Evolutionary conservation across 1,140 invertebrate species (phyloP), one percentile per base, ranked within the genome.

Genomic region (Anoplophora glabripennis): DNA sequence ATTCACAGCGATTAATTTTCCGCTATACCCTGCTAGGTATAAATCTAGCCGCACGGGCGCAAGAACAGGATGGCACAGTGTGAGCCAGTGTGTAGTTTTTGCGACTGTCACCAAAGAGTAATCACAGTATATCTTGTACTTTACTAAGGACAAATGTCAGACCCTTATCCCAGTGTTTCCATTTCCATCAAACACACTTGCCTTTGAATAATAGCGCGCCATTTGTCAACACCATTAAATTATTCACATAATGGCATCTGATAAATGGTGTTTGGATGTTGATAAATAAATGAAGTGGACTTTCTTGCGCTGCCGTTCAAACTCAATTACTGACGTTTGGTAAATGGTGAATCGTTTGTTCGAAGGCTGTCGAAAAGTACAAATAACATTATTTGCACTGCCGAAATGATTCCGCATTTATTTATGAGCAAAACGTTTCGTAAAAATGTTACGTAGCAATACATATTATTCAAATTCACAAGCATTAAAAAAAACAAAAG

Each of bases 171-270:
- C 14, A 33, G 47, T 36, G 28, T 34, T 34, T 12, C 28, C 47
- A 36, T 35, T 36, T 49, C 47, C 47, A 49, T 49, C 47, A 49
- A 34, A 35, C 21, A 34, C 47, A 49, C 28, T 49, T 49, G 47
- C 34, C 36, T 49, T 49, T 49, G 47, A 49, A 49, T 49, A 49
- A 49, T 49, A 49, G 47, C 36, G 21, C 28, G 34, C 47, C 47
- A 49, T 49, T 49, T 49, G 47, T 49, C 47, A 36, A 49, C 47
- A 36, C 34, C 21, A 36, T 49, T 35, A 49, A 28, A 49, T 49
- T 49, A 49, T 49, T 49, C 33, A 14, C 28, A 49, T 49, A 49
- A 36, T 14, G 36, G 47, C 47, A 12, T 35, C 34, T 49, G 47
- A 49, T 49, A 49, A 49, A 49, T 49, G 47, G 21, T 28, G 21